A percentile compares a stretch with the other conserved stretches of the same genome.
These are phyloP conservation scores for Drosophila elegans DNA, from an alignment of 1,140 invertebrate genomes.

Conservation along the genomic window DNA sequence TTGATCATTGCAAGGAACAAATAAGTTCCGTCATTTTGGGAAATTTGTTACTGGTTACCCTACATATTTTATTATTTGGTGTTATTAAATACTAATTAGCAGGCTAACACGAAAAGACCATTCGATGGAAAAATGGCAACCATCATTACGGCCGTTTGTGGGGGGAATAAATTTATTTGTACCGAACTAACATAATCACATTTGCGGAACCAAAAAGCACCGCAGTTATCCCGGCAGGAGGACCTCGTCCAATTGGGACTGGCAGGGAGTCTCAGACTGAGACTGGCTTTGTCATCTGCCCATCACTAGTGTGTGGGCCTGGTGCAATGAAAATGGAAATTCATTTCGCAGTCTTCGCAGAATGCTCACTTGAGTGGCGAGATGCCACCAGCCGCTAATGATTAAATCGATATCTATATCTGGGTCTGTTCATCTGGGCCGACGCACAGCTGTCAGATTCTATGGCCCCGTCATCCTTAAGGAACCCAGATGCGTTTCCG, in stretches of 20 bases:
- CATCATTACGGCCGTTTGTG: conserved; percentile 32
- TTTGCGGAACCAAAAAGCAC: conserved; percentile 16
- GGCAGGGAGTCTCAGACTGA: conserved; percentile 7
- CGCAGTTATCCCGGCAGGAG: conserved; percentile 38
- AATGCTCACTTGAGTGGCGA: conserved; percentile 54
- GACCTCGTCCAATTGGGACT: conserved; percentile 20
- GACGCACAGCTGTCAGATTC: conserved; percentile 57
- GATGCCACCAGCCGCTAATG: conserved; percentile 61
- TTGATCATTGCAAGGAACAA: not conserved
- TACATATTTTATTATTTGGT: conserved; percentile 31
- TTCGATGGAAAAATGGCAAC: conserved; percentile 6
- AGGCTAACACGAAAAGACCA: conserved; percentile 10
- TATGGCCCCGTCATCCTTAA: conserved; percentile 42
- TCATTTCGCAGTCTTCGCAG: conserved; percentile 56
- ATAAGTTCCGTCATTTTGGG: conserved; percentile 4
- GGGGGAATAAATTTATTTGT: conserved; percentile 51
- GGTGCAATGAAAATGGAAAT: conserved; percentile 78
- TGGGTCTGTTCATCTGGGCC: conserved; percentile 37
- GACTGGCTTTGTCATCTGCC: conserved; percentile 31
- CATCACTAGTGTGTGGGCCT: conserved; percentile 29
- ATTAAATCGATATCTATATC: conserved; percentile 80
- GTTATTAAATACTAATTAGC: conserved; percentile 50
- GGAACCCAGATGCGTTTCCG: conserved; percentile 33
- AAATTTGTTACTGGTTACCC: conserved; percentile 14
- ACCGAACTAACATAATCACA: conserved; percentile 53